These are phyloP conservation scores for Cyphotilapia sp. DNA, from an alignment of 2,113 vertebrate species.

Conservation along the genomic window DNA sequence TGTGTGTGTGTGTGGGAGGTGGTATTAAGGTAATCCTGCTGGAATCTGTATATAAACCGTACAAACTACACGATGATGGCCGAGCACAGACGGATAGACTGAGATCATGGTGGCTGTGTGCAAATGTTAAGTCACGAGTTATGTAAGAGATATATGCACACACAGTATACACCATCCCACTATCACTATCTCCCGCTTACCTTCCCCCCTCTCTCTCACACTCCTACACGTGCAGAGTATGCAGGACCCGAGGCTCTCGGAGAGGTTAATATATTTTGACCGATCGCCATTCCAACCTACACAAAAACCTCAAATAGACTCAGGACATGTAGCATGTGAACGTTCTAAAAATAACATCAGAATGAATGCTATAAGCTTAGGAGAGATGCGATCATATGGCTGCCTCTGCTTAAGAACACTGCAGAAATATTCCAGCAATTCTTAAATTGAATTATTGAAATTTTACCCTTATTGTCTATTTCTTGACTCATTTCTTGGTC, in stretches of 20 bases:
- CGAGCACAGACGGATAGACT: not conserved
- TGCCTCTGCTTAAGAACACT: not conserved
- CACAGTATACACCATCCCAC: not conserved
- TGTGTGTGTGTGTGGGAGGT: not conserved
- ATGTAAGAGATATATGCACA: conserved; percentile 32
- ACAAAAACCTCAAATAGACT: conserved; percentile 34
- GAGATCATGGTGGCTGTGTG: not conserved
- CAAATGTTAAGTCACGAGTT: conserved; percentile 34
- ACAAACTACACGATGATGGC: not conserved
- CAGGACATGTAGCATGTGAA: not conserved
- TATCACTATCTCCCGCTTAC: not conserved
- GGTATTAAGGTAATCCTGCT: conserved; percentile 31
- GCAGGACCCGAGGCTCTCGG: conserved; percentile 3
- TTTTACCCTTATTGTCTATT: not conserved
- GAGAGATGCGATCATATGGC: not conserved
- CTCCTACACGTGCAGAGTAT: conserved; percentile 27
- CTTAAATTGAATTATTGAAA: not conserved
- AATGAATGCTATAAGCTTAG: not conserved
- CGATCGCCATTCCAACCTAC: conserved; percentile 20
- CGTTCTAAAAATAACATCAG: not conserved
- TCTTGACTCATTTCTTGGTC: not conserved
- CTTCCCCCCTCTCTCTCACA: not conserved
- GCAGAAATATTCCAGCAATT: not conserved
- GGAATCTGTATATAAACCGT: conserved; percentile 19
- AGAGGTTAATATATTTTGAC: conserved; percentile 45